Conservation (phyloP, 2,888 invertebrate species). For the Thumatha senex region DNA sequence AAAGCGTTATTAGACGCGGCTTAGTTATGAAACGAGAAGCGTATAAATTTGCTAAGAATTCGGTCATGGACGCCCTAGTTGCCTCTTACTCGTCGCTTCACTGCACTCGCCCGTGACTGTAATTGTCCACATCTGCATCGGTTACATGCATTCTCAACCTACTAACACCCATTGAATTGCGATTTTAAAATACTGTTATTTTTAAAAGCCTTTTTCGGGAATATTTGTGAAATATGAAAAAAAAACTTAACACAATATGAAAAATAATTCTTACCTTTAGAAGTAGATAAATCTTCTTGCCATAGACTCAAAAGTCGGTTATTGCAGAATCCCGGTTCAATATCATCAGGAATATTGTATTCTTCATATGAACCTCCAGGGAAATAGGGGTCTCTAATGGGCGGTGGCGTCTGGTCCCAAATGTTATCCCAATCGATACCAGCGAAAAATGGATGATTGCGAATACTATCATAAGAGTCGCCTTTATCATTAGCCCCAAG, state of each 20-base stretch:
- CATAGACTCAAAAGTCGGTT: slow-evolving; percentile 90
- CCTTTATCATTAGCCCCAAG: slow-evolving; percentile 91
- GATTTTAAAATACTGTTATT: slow-evolving; percentile 2
- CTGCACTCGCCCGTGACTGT: slow-evolving; percentile 63
- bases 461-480: slow-evolving; percentile 90
- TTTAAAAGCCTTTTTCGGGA: too few species aligned
- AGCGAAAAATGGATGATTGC: slow-evolving; percentile 93
- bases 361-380: slow-evolving; percentile 88
- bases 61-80: slow-evolving; percentile 71
- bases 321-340: slow-evolving; percentile 95
- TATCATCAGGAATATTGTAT: slow-evolving; percentile 88
- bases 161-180: slow-evolving; percentile 29
- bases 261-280: slow-evolving; percentile 22
- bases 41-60: slow-evolving; percentile 68
- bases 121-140: slow-evolving; percentile 56
- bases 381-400: slow-evolving; percentile 88
- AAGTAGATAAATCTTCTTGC: slow-evolving; percentile 86
- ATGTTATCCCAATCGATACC: slow-evolving; percentile 93
- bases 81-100: slow-evolving; percentile 75
- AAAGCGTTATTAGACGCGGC: slow-evolving; percentile 48
- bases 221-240: not conserved
- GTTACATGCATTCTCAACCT: slow-evolving; percentile 40
- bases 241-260: too few species aligned
- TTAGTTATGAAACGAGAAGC: slow-evolving; percentile 63
- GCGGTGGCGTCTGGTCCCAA: slow-evolving; percentile 90